phyloP scores from a whole-genome alignment of 30 jellyfish, hydroid and myxozoan species.

The Cassiopea xamachana region DNA sequence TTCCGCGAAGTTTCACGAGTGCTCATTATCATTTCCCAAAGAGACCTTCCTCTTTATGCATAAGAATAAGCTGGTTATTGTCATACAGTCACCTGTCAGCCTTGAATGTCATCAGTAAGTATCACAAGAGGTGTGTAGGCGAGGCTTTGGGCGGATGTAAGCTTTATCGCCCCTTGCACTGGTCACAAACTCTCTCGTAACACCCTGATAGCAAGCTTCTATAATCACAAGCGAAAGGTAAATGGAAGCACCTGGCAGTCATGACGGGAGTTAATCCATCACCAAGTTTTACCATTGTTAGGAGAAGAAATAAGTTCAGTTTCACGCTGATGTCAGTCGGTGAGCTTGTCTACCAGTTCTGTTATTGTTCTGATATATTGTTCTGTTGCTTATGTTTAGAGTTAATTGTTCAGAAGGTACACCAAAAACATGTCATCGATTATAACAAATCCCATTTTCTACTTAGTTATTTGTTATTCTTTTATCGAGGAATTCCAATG shows the following conservation, averaged over 20 bases:
- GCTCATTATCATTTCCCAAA: neutral
- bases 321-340: constrained; percentile 76
- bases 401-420: neutral
- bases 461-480: neutral
- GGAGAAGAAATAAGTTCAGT: constrained; percentile 51
- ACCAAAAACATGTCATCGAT: neutral
- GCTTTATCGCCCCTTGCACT: neutral
- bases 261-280: constrained; percentile 24
- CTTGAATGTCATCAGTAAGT: neutral
- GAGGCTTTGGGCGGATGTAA: constrained; percentile 1
- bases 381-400: neutral
- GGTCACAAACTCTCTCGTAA: neutral
- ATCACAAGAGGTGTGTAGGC: constrained; percentile 1
- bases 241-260: constrained; percentile 12
- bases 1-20: neutral
- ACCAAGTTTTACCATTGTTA: constrained; percentile 2
- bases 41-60: neutral
- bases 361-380: neutral
- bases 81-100: constrained; percentile 55
- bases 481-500: neutral
- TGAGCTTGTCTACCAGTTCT: constrained; percentile 7
- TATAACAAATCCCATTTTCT: neutral
- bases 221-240: neutral
- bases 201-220: neutral
- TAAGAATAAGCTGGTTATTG: constrained; percentile 38